These are phyloP conservation scores for Oreotrochilus melanogaster DNA, from an alignment of 2,113 vertebrate species.

Conservation along the genomic window DNA sequence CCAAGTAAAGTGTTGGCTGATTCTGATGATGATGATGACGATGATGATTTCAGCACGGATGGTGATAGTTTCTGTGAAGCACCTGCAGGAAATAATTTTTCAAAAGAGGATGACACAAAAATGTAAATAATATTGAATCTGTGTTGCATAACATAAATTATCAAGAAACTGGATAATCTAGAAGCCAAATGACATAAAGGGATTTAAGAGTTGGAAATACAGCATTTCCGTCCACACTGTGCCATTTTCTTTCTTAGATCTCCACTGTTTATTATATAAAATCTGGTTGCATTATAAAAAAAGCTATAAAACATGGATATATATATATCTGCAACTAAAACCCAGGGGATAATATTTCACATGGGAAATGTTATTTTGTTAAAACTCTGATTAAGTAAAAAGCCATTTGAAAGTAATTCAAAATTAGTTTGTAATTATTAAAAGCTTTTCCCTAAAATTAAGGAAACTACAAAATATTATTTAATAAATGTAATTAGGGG, in stretches of 20 bases:
- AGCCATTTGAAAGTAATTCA: slow-evolving; percentile 5
- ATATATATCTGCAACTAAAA: background rate
- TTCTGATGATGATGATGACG: slow-evolving; percentile 82
- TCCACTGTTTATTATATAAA: background rate
- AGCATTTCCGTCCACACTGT: background rate
- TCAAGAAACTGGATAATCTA: background rate
- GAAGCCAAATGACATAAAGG: background rate
- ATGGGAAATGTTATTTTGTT: slow-evolving; percentile 3
- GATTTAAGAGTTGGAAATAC: background rate
- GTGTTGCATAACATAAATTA: background rate
- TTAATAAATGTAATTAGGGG: background rate
- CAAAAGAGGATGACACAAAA: slow-evolving; percentile 77
- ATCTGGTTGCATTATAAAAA: background rate
- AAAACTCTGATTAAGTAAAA: slow-evolving; percentile 15
- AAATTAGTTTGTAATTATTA: slow-evolving; percentile 20
- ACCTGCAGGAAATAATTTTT: slow-evolving; percentile 81
- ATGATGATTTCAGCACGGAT: slow-evolving; percentile 86
- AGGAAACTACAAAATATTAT: background rate
- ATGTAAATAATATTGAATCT: slow-evolving; percentile 53
- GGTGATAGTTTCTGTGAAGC: slow-evolving; percentile 91
- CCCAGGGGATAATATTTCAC: background rate
- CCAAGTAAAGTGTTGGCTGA: slow-evolving; percentile 85
- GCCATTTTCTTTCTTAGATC: background rate
- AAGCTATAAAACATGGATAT: background rate
- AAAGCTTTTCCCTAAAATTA: slow-evolving; percentile 19